Evolutionary conservation across 1,140 invertebrate genomes (phyloP).

Genomic region (Bradynema listronoti): DNA sequence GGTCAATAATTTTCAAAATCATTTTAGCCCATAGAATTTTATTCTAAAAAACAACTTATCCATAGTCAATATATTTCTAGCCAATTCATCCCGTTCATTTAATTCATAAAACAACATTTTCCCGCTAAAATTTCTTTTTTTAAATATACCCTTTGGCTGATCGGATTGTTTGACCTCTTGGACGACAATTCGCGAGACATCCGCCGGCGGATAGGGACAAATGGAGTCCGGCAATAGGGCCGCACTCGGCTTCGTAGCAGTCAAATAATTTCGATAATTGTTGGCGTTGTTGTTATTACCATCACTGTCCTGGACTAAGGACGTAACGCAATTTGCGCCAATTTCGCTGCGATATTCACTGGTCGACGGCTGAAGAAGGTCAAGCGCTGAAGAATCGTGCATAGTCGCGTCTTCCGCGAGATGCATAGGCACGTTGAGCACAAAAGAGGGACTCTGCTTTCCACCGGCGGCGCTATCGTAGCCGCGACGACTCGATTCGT

Average conservation of each 20-base stretch:
- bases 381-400: constrained; percentile 50
- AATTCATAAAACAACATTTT: background rate
- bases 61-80: background rate
- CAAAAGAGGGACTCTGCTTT: constrained; percentile 51
- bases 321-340: background rate
- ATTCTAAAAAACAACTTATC: no score
- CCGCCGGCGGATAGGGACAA: constrained; percentile 55
- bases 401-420: constrained; percentile 43
- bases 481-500: no score
- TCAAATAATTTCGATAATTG: background rate
- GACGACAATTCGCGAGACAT: constrained; percentile 54
- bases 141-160: constrained; percentile 46
- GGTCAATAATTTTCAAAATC: no score
- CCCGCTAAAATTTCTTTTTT: background rate
- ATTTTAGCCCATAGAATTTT: no score
- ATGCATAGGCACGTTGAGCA: constrained; percentile 49
- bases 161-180: constrained; percentile 53
- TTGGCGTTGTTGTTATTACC: constrained; percentile 29
- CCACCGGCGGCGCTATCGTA: background rate
- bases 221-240: constrained; percentile 52
- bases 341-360: constrained; percentile 8
- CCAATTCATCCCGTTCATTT: background rate
- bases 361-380: constrained; percentile 9
- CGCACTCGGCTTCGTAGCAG: background rate
- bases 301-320: no score